Percentiles rank a stretch among this genome's conserved stretches.
Conservation (phyloP, 2,888 invertebrate species). For the Glomeris marginata region DNA sequence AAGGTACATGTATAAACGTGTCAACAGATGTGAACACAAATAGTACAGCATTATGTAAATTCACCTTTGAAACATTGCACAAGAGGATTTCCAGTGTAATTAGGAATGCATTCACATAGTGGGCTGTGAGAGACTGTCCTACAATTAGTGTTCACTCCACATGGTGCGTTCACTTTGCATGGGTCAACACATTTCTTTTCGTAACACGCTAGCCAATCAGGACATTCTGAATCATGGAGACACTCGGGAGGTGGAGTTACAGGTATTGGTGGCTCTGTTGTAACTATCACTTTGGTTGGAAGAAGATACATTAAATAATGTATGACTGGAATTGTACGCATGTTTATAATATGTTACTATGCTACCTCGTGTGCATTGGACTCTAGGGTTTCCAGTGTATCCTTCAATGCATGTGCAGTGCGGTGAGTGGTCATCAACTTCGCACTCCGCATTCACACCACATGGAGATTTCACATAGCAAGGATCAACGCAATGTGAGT, state of each 20-base stretch:
- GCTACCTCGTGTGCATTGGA: slow-evolving; percentile 11
- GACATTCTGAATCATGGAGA: slow-evolving; percentile 58
- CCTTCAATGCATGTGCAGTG: slow-evolving; percentile 62
- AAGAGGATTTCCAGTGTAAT: slow-evolving; percentile 66
- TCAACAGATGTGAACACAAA: too few species aligned
- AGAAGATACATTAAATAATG: too few species aligned
- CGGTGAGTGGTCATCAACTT: slow-evolving; percentile 65
- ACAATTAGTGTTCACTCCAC: slow-evolving; percentile 70
- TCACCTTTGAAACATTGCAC: slow-evolving; percentile 11
- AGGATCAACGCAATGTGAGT: slow-evolving; percentile 11
- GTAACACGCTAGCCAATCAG: slow-evolving; percentile 57
- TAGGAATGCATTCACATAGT: slow-evolving; percentile 73
- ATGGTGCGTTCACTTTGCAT: slow-evolving; percentile 35
- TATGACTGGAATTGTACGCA: too few species aligned
- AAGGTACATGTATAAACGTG: neutral
- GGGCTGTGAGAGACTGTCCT: slow-evolving; percentile 56
- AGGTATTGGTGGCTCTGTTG: neutral
- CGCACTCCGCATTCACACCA: slow-evolving; percentile 23
- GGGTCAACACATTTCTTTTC: slow-evolving; percentile 36
- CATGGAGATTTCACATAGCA: slow-evolving; percentile 16
- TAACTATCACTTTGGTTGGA: neutral
- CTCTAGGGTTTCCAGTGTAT: slow-evolving; percentile 60
- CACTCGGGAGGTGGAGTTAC: slow-evolving; percentile 44
- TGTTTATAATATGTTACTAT: too few species aligned
- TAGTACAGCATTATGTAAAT: neutral